Evolutionary conservation across 2,113 vertebrate genomes (phyloP).

Genomic region (Eleginops maclovinus): DNA sequence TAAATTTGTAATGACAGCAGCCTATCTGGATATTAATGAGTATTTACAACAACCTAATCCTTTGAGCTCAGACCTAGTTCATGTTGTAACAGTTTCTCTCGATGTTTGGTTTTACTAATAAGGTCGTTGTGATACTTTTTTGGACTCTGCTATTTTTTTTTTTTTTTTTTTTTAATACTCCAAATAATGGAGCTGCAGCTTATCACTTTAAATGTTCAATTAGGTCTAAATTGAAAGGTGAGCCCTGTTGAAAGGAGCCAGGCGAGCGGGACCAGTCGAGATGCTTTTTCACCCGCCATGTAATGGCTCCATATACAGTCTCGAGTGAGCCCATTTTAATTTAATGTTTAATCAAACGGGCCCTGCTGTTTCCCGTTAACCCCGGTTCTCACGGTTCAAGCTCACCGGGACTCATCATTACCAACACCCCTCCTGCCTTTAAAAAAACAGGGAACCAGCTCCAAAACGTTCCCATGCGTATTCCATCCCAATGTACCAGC

Average conservation of each 20-base stretch:
- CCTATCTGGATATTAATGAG: slow-evolving; percentile 15
- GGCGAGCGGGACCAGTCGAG: slow-evolving; percentile 24
- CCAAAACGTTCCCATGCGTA: slow-evolving; percentile 42
- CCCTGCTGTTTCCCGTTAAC: slow-evolving; percentile 67
- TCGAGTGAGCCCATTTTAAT: slow-evolving; percentile 58
- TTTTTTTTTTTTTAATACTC: background rate
- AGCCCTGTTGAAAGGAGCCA: slow-evolving; percentile 35
- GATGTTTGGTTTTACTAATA: background rate
- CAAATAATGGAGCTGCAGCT: slow-evolving; percentile 6
- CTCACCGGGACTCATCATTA: slow-evolving; percentile 39
- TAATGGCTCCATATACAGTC: slow-evolving; percentile 20
- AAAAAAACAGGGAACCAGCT: slow-evolving; percentile 1
- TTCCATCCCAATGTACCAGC: slow-evolving; percentile 29
- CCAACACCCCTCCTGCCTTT: background rate
- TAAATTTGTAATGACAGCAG: slow-evolving; percentile 23
- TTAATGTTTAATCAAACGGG: slow-evolving; percentile 65
- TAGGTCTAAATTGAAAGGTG: slow-evolving; percentile 43
- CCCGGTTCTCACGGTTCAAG: slow-evolving; percentile 69
- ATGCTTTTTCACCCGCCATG: slow-evolving; percentile 16
- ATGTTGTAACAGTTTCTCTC: background rate
- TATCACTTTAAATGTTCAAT: slow-evolving; percentile 49
- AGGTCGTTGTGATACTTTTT: slow-evolving; percentile 10
- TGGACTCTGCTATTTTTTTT: background rate
- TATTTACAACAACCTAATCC: slow-evolving; percentile 16
- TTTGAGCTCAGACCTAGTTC: slow-evolving; percentile 11